Evolutionary conservation across 2,113 vertebrate species (phyloP), one percentile per base, ranked within the genome.

Genomic region (Anseranas semipalmata): DNA sequence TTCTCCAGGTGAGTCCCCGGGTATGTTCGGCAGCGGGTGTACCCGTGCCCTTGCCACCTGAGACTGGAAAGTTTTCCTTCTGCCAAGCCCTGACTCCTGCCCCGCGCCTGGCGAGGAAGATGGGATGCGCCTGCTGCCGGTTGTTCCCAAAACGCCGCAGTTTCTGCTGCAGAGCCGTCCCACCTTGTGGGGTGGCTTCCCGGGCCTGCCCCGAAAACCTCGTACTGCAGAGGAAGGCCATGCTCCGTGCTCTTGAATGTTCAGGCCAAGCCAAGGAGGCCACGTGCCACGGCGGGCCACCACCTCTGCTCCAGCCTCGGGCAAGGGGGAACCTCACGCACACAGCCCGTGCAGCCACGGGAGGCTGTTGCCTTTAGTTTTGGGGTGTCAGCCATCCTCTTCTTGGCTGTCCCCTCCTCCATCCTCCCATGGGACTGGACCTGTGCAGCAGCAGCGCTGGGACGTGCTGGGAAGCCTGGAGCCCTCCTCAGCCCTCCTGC

Each of bases 1-100:
- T 74, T 62, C 65, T 91, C 62, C 89, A 95, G 89, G 95, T 96
- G 95, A 96, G 96, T 97, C 39, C 62, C 56, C 43, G 75, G 68
- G 37, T 50, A 79, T 11, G 63, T 70, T 62, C 68, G 75, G 83
- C 72, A 89, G 88, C 3, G 6, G 41, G 30, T 27, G 37, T 73
- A n/a, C 68, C 52, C 24, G 10, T 50, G 43, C 63, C 30, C 43
- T 87, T 59, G 68, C 87, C 58, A 27, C 37, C 12, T 87, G 55
- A n/a, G 60, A 24, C 28, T 19, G 65, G 45, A 70, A 74, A 55
- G 68, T 84, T 56, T 60, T 24, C 43, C 37, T 74, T 70, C n/a
- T 46, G 72, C 72, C 72, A 30, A 81, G 41, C 28, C 37, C 65
- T 63, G 63, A 35, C 50, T 72, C n/a, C 50, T 30, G 35, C 70